Conservation (phyloP, 2,888 invertebrate genomes). For the Torymus auratus region DNA sequence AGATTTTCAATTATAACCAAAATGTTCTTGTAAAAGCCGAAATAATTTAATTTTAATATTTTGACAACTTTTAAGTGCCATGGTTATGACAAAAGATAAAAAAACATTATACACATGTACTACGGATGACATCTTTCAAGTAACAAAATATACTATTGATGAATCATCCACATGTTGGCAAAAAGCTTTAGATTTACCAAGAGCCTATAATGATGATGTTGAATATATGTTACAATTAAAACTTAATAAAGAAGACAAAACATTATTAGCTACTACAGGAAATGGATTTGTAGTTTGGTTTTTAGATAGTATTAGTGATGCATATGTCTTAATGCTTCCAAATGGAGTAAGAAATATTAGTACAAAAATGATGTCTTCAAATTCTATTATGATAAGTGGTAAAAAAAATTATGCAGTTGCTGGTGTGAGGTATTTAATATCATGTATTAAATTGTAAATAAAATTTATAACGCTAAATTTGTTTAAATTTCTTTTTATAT, state of each 20-base stretch:
- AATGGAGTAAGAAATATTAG: slow-evolving; percentile 96
- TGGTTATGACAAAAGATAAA: slow-evolving; percentile 84
- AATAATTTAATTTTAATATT: slow-evolving; percentile 32
- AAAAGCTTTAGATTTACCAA: slow-evolving; percentile 80
- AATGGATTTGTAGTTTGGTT: slow-evolving; percentile 92
- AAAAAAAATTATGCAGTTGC: slow-evolving; percentile 95
- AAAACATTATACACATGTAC: slow-evolving; percentile 84
- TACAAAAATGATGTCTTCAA: slow-evolving; percentile 92
- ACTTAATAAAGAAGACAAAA: slow-evolving; percentile 88
- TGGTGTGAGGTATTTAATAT: slow-evolving; percentile 85
- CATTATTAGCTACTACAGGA: slow-evolving; percentile 89
- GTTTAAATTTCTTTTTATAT: slow-evolving; percentile 23
- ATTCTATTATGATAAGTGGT: slow-evolving; percentile 94
- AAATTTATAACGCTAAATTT: neutral
- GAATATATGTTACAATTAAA: slow-evolving; percentile 90
- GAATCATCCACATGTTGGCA: slow-evolving; percentile 81
- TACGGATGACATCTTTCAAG: slow-evolving; percentile 80
- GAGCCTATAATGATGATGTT: slow-evolving; percentile 84
- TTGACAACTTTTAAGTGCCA: slow-evolving; percentile 78
- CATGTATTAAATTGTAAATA: neutral
- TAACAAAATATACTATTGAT: slow-evolving; percentile 77
- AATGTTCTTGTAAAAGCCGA: neutral
- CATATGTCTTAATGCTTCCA: slow-evolving; percentile 85
- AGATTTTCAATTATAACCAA: no score
- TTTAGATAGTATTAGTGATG: slow-evolving; percentile 79